A percentile compares a stretch with the other conserved stretches of the same genome.
Evolutionary conservation across 2,113 vertebrate genomes (phyloP).

Genomic region (Psephotus haematonotus): DNA sequence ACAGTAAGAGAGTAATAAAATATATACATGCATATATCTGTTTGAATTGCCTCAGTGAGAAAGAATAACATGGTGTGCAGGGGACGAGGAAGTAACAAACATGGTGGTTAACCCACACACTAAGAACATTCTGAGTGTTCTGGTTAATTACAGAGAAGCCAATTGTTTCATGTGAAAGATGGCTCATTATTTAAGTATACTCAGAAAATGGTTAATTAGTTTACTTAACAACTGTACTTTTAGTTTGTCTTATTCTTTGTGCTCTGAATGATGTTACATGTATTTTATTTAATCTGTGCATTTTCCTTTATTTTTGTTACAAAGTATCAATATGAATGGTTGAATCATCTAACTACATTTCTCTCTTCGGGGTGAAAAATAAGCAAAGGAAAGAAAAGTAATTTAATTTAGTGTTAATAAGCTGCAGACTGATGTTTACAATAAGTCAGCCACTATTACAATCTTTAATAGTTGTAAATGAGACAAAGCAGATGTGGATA

Average conservation of each 20-base stretch:
- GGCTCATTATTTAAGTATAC: conserved; percentile 59
- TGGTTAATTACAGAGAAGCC: conserved; percentile 52
- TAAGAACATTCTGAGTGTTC: not conserved
- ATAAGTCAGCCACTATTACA: conserved; percentile 69
- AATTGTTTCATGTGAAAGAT: conserved; percentile 49
- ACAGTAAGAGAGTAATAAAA: not conserved
- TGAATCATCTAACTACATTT: conserved; percentile 56
- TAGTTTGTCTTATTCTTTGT: conserved; percentile 59
- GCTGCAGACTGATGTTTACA: conserved; percentile 67
- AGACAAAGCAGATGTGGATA: conserved; percentile 56
- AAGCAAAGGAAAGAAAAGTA: conserved; percentile 50
- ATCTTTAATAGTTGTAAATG: conserved; percentile 56
- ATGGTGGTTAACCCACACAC: conserved; percentile 34
- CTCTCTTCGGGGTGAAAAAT: conserved; percentile 64
- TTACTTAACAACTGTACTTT: conserved; percentile 73
- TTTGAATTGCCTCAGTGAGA: not conserved
- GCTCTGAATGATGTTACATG: conserved; percentile 56
- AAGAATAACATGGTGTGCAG: not conserved
- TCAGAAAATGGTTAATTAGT: conserved; percentile 72
- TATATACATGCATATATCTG: not conserved
- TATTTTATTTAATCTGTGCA: conserved; percentile 58
- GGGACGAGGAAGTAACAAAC: not conserved
- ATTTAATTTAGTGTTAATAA: conserved; percentile 71
- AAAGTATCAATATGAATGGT: conserved; percentile 53
- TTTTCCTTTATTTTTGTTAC: conserved; percentile 69